Evolutionary conservation across 2,888 invertebrate species (phyloP).

Genomic region (Drosophila gaucha): DNA sequence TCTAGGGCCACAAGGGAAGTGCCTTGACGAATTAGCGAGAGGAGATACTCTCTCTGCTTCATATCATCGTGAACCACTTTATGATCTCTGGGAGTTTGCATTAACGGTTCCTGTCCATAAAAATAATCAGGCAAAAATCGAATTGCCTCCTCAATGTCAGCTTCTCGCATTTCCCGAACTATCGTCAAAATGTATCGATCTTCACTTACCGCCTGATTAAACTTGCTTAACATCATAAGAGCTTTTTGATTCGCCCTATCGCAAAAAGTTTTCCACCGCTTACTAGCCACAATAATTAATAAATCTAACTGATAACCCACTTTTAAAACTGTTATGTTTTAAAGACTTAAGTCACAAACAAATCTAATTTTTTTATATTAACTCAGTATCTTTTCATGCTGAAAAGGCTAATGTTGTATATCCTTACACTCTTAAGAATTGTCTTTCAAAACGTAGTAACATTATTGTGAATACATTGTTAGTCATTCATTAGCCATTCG

Average conservation of each 20-base stretch:
- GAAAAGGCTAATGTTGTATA: too few relatives aligned
- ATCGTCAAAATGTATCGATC: conserved; percentile 38
- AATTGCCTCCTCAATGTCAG: conserved; percentile 38
- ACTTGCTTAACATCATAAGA: background rate
- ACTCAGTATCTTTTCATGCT: too few relatives aligned
- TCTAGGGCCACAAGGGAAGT: conserved; percentile 54
- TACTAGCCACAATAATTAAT: too few relatives aligned
- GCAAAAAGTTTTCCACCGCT: background rate
- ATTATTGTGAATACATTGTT: too few relatives aligned
- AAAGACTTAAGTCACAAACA: too few relatives aligned
- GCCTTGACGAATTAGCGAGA: conserved; percentile 34
- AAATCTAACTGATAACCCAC: too few relatives aligned
- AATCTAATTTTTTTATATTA: too few relatives aligned
- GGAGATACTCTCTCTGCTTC: conserved; percentile 27
- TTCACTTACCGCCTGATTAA: conserved; percentile 3
- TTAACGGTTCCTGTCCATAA: conserved; percentile 54
- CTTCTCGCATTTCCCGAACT: conserved; percentile 44
- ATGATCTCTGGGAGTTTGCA: conserved; percentile 47
- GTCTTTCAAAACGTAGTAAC: too few relatives aligned
- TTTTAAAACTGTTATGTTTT: too few relatives aligned
- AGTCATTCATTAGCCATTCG: too few relatives aligned
- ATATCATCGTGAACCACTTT: background rate
- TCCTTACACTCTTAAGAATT: too few relatives aligned
- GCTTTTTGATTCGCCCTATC: conserved; percentile 5
- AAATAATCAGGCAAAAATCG: conserved; percentile 51